A percentile compares a stretch with the other conserved stretches of the same genome.
phyloP scores from a whole-genome alignment of 1,140 invertebrate species.

The Palaemon carinicauda region DNA sequence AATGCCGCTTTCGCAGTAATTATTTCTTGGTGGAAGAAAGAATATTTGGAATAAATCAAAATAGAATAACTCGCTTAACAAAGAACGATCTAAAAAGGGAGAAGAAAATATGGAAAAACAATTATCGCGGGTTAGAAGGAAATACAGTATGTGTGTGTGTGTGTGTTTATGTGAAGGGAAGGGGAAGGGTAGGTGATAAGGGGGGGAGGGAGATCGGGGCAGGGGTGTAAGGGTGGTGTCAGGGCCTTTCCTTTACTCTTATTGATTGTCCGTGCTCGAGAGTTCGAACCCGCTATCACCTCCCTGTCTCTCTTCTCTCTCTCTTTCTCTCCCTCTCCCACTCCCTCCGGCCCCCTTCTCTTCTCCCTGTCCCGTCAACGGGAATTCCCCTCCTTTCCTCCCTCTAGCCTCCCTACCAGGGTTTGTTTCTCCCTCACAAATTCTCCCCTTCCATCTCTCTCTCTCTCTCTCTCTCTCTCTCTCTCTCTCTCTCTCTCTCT shows the following conservation, averaged over 20 bases:
- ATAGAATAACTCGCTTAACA: too few relatives aligned
- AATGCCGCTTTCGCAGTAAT: too few relatives aligned
- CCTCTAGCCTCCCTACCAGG: neutral
- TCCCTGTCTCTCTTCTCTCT: slow-evolving; percentile 10
- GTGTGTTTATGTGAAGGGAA: neutral
- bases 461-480: neutral
- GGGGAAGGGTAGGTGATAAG: neutral
- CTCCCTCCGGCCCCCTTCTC: neutral
- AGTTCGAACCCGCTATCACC: neutral
- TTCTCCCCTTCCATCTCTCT: neutral
- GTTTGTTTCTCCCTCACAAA: neutral
- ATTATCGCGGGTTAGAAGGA: neutral
- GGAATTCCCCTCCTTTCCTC: neutral
- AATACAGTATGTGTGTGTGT: neutral
- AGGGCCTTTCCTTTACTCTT: too few relatives aligned
- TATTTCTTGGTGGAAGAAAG: too few relatives aligned
- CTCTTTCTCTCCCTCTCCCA: neutral
- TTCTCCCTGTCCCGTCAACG: too few relatives aligned
- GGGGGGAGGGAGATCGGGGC: neutral
- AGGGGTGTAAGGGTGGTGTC: neutral
- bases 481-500: neutral
- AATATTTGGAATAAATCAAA: too few relatives aligned
- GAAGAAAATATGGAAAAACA: neutral
- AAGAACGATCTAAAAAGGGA: neutral
- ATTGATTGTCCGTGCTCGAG: neutral